Evolutionary conservation across 2,113 vertebrate species (phyloP), one percentile per base, ranked within the genome.

Genomic region (Archilochus colubris): DNA sequence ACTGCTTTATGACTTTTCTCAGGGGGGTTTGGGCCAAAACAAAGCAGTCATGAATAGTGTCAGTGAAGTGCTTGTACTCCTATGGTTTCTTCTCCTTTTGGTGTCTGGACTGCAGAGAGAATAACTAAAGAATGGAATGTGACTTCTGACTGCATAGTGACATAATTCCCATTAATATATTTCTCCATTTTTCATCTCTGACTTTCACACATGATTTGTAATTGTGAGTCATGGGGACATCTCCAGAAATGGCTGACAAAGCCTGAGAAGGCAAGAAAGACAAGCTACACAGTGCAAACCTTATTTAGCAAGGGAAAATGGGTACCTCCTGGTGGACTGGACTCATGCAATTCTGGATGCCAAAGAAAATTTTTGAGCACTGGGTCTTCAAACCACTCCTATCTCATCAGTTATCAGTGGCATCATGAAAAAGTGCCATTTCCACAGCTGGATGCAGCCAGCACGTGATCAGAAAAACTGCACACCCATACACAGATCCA

Each of bases 141-240:
- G 61, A 82, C 28, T 78, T 55, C 38, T 91, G 57, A 53, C 75
- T 91, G 22, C 53, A 46, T 67, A 59, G 55, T 78, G 83, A 48
- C 74, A 67, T 74, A 31, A 84, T 75, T 91, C 82, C 44, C 44
- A 50, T 57, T 73, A 82, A 76, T 25, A 46, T 36, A 57, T 28
- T 73, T 89, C 50, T 91, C 66, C 62, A 82, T 93, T 96, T 95
- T 84, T 73, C 21, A 64, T 73, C 62, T 82, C 67, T 85, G 70
- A 76, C 62, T 40, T 72, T 54, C n/a, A 73, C n/a, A 85, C 1
- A 2, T 63, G 15, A 68, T 68, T 84, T 87, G 51, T 69, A 80
- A 69, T 73, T 55, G 28, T 75, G 74, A 92, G 14, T 91, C 93
- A 82, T 30, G 50, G 55, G 50, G 36, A 57, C 38, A 64, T 24